phyloP scores from a whole-genome alignment of 2,888 invertebrate species.

The Yponomeuta evonymella region DNA sequence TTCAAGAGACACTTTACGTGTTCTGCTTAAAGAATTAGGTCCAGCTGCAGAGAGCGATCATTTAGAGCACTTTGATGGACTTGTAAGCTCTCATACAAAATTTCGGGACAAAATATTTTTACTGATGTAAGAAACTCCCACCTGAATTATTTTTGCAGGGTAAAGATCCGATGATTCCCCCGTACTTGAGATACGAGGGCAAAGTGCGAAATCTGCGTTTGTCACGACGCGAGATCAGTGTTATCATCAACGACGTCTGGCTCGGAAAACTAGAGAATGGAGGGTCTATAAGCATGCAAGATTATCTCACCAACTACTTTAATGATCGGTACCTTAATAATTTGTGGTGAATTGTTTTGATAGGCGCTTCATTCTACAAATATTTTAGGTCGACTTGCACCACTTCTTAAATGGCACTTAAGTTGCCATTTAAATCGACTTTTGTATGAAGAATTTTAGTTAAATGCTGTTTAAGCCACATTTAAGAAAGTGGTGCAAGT shows the following conservation, averaged over 20 bases:
- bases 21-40: slow-evolving; percentile 64
- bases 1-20: slow-evolving; percentile 57
- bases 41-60: slow-evolving; percentile 65
- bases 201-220: slow-evolving; percentile 66
- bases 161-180: slow-evolving; percentile 55
- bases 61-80: slow-evolving; percentile 65
- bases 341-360: too few species aligned
- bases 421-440: too few species aligned
- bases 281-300: slow-evolving; percentile 50
- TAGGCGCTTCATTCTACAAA: too few species aligned
- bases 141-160: slow-evolving; percentile 39
- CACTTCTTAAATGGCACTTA: too few species aligned
- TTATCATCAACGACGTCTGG: slow-evolving; percentile 70
- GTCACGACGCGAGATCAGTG: slow-evolving; percentile 64
- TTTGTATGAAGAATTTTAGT: too few species aligned
- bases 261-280: slow-evolving; percentile 41
- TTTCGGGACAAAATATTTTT: background rate
- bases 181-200: slow-evolving; percentile 62
- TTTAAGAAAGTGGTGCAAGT: too few species aligned
- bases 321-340: slow-evolving; percentile 49
- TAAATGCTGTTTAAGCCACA: too few species aligned
- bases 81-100: slow-evolving; percentile 36
- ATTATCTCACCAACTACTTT: slow-evolving; percentile 64
- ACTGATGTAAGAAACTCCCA: background rate
- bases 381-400: background rate